Conservation (phyloP, 2,113 vertebrate genomes). For the Chascanopsetta lugubris region DNA sequence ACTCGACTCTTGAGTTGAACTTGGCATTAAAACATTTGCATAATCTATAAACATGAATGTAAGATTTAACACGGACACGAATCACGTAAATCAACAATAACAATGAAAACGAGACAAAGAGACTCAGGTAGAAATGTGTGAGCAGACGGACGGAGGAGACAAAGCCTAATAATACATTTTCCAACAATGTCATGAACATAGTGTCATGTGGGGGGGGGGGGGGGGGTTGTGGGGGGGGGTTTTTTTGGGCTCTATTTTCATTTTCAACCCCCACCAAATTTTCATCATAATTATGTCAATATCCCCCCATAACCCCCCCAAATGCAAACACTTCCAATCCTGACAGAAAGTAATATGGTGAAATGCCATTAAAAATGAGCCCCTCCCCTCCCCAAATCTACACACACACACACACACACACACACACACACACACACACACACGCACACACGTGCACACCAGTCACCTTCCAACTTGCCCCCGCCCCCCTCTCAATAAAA, state of each 20-base stretch:
- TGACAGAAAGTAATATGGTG: constrained; percentile 76
- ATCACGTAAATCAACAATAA: background rate
- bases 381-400: constrained; percentile 34
- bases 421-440: constrained; percentile 41
- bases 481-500: constrained; percentile 79
- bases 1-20: too few relatives aligned
- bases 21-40: too few relatives aligned
- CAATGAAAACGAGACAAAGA: background rate
- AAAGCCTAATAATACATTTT: constrained; percentile 34
- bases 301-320: constrained; percentile 73
- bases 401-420: constrained; percentile 29
- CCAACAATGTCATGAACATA: constrained; percentile 30
- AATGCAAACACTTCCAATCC: constrained; percentile 76
- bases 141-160: constrained; percentile 24
- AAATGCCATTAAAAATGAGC: constrained; percentile 73
- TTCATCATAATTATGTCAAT: constrained; percentile 79
- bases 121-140: constrained; percentile 5
- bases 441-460: constrained; percentile 40
- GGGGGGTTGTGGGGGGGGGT: too few relatives aligned
- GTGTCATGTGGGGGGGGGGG: constrained; percentile 17
- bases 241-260: constrained; percentile 57
- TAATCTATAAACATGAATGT: too few relatives aligned
- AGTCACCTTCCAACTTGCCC: constrained; percentile 64
- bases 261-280: constrained; percentile 78
- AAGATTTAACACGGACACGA: too few relatives aligned